These are phyloP conservation scores for Drosophila leontia DNA, from an alignment of 1,140 invertebrate species.

Conservation along the genomic window DNA sequence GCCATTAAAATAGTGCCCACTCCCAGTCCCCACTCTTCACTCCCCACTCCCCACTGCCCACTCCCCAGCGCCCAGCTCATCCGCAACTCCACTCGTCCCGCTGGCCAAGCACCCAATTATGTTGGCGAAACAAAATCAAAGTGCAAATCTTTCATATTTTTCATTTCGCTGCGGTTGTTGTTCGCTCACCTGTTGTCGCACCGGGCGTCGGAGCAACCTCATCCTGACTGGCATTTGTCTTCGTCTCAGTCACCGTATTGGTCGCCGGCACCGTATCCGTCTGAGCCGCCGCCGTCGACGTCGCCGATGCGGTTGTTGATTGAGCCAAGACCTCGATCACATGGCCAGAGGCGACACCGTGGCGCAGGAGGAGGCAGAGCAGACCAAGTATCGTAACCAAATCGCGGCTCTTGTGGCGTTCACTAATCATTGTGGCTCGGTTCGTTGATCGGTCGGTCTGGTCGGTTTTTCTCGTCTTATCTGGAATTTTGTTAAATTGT, in stretches of 20 bases:
- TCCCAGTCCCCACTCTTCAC: conserved; percentile 16
- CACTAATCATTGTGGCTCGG: conserved; percentile 77
- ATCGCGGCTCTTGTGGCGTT: conserved; percentile 81
- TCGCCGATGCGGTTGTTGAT: conserved; percentile 36
- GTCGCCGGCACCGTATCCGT: conserved; percentile 24
- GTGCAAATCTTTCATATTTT: conserved; percentile 79
- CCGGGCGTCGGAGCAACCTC: conserved; percentile 69
- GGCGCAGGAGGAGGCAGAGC: conserved; percentile 32
- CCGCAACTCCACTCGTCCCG: conserved; percentile 13
- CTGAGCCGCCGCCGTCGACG: conserved; percentile 26
- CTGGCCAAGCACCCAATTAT: conserved; percentile 65
- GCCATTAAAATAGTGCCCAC: conserved; percentile 72
- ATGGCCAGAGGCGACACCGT: conserved; percentile 49
- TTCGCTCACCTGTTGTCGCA: conserved; percentile 73
- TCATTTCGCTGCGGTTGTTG: conserved; percentile 63
- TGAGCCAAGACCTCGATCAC: conserved; percentile 72
- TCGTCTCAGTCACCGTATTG: conserved; percentile 32
- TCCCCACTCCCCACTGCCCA: not conserved
- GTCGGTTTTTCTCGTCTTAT: conserved; percentile 52
- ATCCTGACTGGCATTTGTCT: conserved; percentile 66
- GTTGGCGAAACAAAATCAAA: conserved; percentile 79
- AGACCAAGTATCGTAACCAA: conserved; percentile 73
- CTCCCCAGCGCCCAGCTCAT: not conserved
- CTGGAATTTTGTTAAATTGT: conserved; percentile 65
- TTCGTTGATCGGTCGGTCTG: conserved; percentile 54